phyloP scores from a whole-genome alignment of 2,888 invertebrate genomes.

The Lochmaea crataegi region DNA sequence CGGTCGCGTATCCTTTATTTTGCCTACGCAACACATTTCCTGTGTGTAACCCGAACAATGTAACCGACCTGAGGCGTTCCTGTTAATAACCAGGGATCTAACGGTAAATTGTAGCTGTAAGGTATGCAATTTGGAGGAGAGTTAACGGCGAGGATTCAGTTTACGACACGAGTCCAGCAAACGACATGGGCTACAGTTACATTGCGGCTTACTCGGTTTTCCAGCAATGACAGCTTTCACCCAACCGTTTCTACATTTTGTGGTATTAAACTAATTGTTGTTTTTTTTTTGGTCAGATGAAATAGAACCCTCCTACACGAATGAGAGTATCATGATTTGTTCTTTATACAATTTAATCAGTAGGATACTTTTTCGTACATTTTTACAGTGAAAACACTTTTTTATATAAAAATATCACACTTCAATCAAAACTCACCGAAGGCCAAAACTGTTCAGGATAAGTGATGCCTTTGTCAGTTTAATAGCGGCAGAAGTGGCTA shows the following conservation, averaged over 20 bases:
- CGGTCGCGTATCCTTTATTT: constrained; percentile 12
- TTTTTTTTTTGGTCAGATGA: neutral
- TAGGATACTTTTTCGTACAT: too few species aligned
- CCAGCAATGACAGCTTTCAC: constrained; percentile 18
- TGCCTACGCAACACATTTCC: constrained; percentile 52
- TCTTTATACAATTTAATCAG: too few species aligned
- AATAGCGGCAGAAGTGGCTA: too few species aligned
- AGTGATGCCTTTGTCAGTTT: too few species aligned
- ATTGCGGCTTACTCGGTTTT: constrained; percentile 18
- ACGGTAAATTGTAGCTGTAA: constrained; percentile 47
- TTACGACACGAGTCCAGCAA: constrained; percentile 4
- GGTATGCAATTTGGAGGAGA: constrained; percentile 36
- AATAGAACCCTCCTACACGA: too few species aligned
- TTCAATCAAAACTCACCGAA: too few species aligned
- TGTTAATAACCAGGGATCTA: constrained; percentile 48
- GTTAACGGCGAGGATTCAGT: neutral
- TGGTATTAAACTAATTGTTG: constrained; percentile 15
- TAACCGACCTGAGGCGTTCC: constrained; percentile 39
- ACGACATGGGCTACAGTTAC: constrained; percentile 22
- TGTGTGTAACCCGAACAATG: constrained; percentile 54
- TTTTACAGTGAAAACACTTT: too few species aligned
- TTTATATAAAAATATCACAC: too few species aligned
- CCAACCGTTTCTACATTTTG: constrained; percentile 12
- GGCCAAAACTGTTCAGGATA: too few species aligned
- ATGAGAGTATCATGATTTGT: too few species aligned